Percentiles rank a stretch among this genome's conserved stretches.
Evolutionary conservation across 1,140 invertebrate species (phyloP).

Genomic region (Euura lappo): DNA sequence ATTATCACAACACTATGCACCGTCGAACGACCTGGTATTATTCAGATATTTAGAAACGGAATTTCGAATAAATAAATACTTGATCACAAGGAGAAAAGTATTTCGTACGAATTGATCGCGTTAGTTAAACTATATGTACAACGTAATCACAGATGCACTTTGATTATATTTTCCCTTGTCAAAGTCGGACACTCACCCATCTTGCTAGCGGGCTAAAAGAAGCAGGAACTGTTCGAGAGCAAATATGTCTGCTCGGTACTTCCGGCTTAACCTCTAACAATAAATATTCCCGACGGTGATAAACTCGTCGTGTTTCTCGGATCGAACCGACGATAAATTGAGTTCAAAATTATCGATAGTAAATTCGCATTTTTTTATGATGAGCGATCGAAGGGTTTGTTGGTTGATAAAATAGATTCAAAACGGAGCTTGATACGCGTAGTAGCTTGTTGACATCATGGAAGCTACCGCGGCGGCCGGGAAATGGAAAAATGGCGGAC

Average conservation of each 20-base stretch:
- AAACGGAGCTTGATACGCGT: background rate
- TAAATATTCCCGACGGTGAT: no score
- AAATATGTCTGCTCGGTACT: background rate
- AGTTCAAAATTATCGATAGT: no score
- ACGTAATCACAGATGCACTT: conserved; percentile 8
- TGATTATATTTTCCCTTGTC: conserved; percentile 22
- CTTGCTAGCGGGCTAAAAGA: conserved; percentile 27
- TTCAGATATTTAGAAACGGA: conserved; percentile 16
- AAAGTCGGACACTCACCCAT: conserved; percentile 29
- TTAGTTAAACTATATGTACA: background rate
- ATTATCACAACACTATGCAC: background rate
- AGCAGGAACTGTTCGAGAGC: conserved; percentile 11
- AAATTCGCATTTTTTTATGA: no score
- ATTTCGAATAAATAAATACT: background rate
- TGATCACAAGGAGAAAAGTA: conserved; percentile 13
- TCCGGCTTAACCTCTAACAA: background rate
- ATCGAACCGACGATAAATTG: no score
- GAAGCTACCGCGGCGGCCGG: background rate
- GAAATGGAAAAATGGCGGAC: conserved; percentile 64
- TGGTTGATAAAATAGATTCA: no score
- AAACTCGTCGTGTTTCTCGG: no score
- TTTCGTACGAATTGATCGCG: background rate
- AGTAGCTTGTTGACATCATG: background rate
- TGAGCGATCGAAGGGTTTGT: no score
- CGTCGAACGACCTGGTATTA: background rate